Conservation (phyloP, 1,140 invertebrate genomes). For the Cydia splendana region DNA sequence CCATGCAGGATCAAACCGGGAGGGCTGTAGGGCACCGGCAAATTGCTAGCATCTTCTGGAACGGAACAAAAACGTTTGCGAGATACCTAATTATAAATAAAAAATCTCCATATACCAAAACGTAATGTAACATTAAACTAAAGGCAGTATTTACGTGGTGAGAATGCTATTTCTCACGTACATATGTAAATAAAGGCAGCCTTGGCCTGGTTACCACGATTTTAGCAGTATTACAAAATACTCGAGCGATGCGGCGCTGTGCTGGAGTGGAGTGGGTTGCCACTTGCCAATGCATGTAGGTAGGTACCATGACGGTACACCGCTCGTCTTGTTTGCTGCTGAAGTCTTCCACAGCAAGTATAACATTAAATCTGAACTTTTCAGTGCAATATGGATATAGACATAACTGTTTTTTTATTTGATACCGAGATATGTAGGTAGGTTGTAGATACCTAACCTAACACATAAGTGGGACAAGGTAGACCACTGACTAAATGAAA, state of each 20-base stretch:
- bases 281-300: background rate
- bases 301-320: background rate
- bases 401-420: background rate
- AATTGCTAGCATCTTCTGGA: no score
- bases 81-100: no score
- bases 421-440: no score
- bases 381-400: background rate
- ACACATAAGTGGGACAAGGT: no score
- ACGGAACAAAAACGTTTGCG: no score
- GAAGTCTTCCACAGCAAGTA: background rate
- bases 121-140: background rate
- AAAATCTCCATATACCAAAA: background rate
- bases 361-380: background rate
- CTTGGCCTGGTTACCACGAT: conserved; percentile 76
- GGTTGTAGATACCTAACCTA: no score
- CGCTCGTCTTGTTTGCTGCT: background rate
- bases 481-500: no score
- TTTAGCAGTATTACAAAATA: conserved; percentile 75
- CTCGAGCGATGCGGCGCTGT: conserved; percentile 56
- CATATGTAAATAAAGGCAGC: conserved; percentile 69
- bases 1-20: no score
- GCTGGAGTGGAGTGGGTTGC: conserved; percentile 47
- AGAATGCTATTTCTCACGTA: conserved; percentile 72
- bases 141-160: conserved; percentile 46
- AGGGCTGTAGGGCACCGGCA: no score